Evolutionary conservation across 2,113 vertebrate species (phyloP), one percentile per base, ranked within the genome.

Genomic region (Pseudopodoces humilis): DNA sequence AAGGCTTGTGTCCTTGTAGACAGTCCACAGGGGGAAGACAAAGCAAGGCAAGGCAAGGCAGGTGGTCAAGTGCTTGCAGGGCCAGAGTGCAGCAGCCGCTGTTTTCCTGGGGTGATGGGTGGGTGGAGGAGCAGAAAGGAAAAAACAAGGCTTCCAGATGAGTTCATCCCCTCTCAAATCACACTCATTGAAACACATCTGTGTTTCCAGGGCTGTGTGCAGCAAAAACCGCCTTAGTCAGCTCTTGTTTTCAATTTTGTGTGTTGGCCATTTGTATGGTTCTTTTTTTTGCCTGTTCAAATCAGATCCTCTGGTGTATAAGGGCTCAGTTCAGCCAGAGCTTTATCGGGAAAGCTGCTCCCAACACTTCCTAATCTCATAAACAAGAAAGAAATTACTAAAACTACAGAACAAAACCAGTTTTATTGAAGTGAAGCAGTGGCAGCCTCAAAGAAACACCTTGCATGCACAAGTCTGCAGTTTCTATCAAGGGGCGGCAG

Each of bases 321-420:
- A 82, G 44, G 52, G 85, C 74, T 94, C 60, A 91, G 37, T 97
- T 87, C 96, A 96, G 92, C 39, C 49, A 95, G 90, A 86, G 37
- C 82, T 96, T 96, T 91, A 90, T 96, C 8, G 47, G 92, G 69
- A 93, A 95, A 96, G 89, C 82, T 94, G 74, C 65, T 96, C 87
- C 55, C 37, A 96, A 97, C 49, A 72, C 79, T 97, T 97, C 81
- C 90, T 76, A 88, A 94, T 96, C 86, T 92, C 65, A 83, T 83
- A 56, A 96, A 93, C 72, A 92, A 72, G 58, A 93, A 93, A 77
- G 37, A 95, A 88, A 96, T 97, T 1, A 97, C 96, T 96, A 97
- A 94, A 93, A 52, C 74, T 68, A 80, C 94, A 93, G 86, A 97
- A 97, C 77, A 97, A 94, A 95, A 95, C 78, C 64, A 80, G 92